Evolutionary conservation across 2,113 vertebrate species (phyloP), one percentile per base, ranked within the genome.

Genomic region (Mus spicilegus): DNA sequence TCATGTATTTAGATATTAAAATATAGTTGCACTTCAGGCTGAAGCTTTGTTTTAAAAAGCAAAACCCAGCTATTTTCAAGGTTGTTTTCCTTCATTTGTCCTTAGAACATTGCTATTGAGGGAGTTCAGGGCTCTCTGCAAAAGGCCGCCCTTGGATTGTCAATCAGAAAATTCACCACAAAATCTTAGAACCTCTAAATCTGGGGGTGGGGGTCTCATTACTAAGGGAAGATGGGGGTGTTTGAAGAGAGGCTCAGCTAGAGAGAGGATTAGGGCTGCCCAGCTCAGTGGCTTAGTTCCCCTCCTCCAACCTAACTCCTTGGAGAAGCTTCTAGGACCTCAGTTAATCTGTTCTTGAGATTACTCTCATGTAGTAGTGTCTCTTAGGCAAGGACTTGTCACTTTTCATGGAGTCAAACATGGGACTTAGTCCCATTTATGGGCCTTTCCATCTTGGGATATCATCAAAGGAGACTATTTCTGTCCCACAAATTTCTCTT

Each of bases 141-240:
- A 80, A 88, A 93, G 69, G 17, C 67, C 90, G 46, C 39, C 77
- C 9, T 97, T 95, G 90, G 39, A 39, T 78, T 92, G 88, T 96
- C 19, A 90, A 92, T 51, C 77, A 96, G 81, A 90, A 94, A 36
- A 49, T 89, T 90, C 94, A 51, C 94, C 78, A 84, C 65, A 95
- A 72, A 97, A 88, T 26, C 49, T 49, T 46, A 90, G 91, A 93
- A 39, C 67, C 1, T 1, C 87, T 24, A 91, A 80, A 65, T 88
- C 54, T 93, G 87, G 84, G 56, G 4, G 51, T n/a, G 54, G 56
- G 76, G 87, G 89, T 94, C 58, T 89, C 33, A 22, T 80, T 91
- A 1, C n/a, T 54, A 16, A 95, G 33, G 7, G 49, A 10, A 39
- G 81, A 72, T 77, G n/a, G 30, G 10, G 89, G 39, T 75, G 51